A percentile compares a stretch with the other conserved stretches of the same genome.
Evolutionary conservation across 2,888 invertebrate genomes (phyloP).

Genomic region (Hemaris fuciformis): DNA sequence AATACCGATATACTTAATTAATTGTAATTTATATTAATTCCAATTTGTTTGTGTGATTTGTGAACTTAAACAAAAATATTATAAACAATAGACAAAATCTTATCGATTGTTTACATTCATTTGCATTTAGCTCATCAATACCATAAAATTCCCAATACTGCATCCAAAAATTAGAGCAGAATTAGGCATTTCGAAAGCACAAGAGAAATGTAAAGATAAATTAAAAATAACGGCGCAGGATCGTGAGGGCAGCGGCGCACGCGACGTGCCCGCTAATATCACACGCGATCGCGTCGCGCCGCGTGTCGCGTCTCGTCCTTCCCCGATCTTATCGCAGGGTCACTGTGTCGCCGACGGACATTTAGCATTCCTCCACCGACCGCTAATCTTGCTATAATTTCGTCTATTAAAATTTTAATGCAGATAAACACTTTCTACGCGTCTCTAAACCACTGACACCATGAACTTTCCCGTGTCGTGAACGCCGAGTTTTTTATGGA

Average conservation of each 20-base stretch:
- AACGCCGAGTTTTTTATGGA: slow-evolving; percentile 28
- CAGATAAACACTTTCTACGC: slow-evolving; percentile 41
- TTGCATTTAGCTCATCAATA: too few relatives aligned
- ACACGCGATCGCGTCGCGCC: slow-evolving; percentile 63
- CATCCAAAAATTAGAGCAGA: neutral
- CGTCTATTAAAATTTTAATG: slow-evolving; percentile 39
- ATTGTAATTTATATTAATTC: too few relatives aligned
- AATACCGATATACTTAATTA: neutral
- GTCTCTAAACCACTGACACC: slow-evolving; percentile 20
- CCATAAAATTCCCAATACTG: too few relatives aligned
- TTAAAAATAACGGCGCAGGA: slow-evolving; percentile 47
- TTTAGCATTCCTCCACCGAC: slow-evolving; percentile 49
- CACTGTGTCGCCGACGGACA: slow-evolving; percentile 62
- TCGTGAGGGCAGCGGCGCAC: slow-evolving; percentile 46
- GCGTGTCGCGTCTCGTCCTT: slow-evolving; percentile 33
- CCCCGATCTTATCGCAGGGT: slow-evolving; percentile 56
- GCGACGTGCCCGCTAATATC: slow-evolving; percentile 61
- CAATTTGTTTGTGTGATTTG: too few relatives aligned
- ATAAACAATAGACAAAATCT: too few relatives aligned
- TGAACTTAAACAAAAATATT: too few relatives aligned
- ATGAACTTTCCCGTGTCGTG: slow-evolving; percentile 17
- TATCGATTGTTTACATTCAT: too few relatives aligned
- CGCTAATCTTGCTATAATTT: slow-evolving; percentile 46
- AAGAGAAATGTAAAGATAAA: slow-evolving; percentile 40
- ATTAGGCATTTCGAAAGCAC: slow-evolving; percentile 20